Evolutionary conservation across 1,140 invertebrate genomes (phyloP).

Genomic region (Lasaia peninsularis): DNA sequence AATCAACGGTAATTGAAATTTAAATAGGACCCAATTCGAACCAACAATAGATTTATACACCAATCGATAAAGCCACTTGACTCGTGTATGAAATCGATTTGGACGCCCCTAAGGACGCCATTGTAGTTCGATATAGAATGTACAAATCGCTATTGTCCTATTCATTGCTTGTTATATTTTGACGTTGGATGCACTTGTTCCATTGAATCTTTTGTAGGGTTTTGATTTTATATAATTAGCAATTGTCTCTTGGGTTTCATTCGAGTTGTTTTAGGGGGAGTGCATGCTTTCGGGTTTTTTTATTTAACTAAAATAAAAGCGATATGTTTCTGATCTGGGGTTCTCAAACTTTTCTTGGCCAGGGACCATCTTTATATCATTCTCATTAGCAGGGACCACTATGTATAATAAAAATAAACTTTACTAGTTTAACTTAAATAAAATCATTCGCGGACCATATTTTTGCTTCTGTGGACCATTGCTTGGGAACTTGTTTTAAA

Average conservation of each 20-base stretch:
- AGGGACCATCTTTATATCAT: too few species aligned
- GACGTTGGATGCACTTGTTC: conserved; percentile 24
- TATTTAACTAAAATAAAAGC: too few species aligned
- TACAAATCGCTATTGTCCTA: conserved; percentile 16
- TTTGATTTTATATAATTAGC: background rate
- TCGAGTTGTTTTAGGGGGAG: background rate
- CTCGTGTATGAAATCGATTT: conserved; percentile 16
- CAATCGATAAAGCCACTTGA: conserved; percentile 29
- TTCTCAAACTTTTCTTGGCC: too few species aligned
- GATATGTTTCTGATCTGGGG: too few species aligned
- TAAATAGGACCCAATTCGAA: conserved; percentile 22
- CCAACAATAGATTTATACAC: conserved; percentile 26
- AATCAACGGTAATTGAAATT: conserved; percentile 6
- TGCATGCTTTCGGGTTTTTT: background rate
- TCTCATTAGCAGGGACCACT: too few species aligned
- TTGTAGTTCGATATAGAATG: conserved; percentile 26
- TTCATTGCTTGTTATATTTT: conserved; percentile 27
- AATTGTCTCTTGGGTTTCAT: conserved; percentile 7
- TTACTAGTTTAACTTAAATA: too few species aligned
- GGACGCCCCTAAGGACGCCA: conserved; percentile 26
- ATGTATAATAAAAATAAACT: too few species aligned
- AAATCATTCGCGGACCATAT: too few species aligned
- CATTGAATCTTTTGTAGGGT: conserved; percentile 10
- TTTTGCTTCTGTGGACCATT: too few species aligned
- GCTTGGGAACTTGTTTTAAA: too few species aligned